Evolutionary conservation across 2,797 vertebrate genomes (phyloP).

Genomic region (Acridotheres tristis): DNA sequence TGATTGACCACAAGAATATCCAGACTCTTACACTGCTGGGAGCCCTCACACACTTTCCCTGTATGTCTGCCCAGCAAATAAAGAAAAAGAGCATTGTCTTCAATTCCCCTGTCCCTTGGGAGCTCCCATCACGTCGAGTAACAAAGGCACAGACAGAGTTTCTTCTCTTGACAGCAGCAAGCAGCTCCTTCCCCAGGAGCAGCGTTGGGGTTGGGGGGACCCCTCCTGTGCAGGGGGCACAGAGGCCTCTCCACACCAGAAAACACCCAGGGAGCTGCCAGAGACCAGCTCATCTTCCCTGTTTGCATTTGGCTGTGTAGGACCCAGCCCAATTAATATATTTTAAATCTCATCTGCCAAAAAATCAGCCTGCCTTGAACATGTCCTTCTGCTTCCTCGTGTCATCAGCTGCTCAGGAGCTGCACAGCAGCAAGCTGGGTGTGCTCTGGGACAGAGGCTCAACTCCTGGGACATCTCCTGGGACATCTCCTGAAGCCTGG

Average conservation of each 20-base stretch:
- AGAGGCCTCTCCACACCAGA: neutral
- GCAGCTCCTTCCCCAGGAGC: neutral
- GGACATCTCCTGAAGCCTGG: neutral
- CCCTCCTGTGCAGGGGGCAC: neutral
- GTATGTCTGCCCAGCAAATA: neutral
- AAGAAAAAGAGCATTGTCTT: neutral
- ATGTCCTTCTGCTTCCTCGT: accelerated
- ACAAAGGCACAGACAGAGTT: neutral
- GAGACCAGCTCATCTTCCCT: accelerated
- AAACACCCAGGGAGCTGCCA: accelerated
- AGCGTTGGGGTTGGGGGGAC: accelerated
- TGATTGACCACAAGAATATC: neutral
- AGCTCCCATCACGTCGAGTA: neutral
- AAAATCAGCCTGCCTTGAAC: neutral
- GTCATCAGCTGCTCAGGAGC: neutral
- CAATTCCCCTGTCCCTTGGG: neutral
- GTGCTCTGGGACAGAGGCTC: neutral
- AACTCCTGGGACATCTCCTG: neutral
- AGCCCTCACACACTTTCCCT: neutral
- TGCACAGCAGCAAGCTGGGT: neutral
- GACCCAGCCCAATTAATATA: neutral
- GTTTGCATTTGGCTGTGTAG: neutral
- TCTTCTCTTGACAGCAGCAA: neutral
- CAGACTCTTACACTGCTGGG: neutral
- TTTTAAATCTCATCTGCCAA: neutral